Evolutionary conservation across 2,113 vertebrate species (phyloP).

Genomic region (Elgaria multicarinata): DNA sequence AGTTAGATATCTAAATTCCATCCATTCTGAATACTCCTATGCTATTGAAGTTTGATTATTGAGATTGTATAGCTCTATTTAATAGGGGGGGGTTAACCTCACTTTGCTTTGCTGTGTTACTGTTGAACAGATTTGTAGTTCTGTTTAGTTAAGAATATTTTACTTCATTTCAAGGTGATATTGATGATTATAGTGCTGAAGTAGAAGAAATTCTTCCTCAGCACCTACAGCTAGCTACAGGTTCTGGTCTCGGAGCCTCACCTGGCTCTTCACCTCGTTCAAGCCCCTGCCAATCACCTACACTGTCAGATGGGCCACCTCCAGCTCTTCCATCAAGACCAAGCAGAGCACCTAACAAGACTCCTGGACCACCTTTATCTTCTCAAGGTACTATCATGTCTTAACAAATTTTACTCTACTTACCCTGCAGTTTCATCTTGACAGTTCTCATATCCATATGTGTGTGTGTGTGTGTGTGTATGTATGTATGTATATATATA

Average conservation of each 20-base stretch:
- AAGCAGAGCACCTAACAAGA: slow-evolving; percentile 79
- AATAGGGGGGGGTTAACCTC: neutral
- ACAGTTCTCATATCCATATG: neutral
- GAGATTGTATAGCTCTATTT: neutral
- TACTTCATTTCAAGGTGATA: slow-evolving; percentile 82
- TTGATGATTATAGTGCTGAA: slow-evolving; percentile 90
- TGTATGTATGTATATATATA: too few species aligned
- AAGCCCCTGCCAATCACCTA: slow-evolving; percentile 95
- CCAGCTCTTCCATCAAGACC: slow-evolving; percentile 82
- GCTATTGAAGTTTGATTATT: neutral
- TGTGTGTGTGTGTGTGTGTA: too few species aligned
- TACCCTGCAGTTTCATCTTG: neutral
- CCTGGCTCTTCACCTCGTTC: slow-evolving; percentile 88
- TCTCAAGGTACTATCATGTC: slow-evolving; percentile 69
- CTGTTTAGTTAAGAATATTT: neutral
- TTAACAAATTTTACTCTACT: neutral
- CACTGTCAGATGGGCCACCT: slow-evolving; percentile 81
- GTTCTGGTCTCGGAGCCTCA: slow-evolving; percentile 83
- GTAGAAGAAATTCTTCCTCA: slow-evolving; percentile 94
- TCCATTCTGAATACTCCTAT: fast-evolving
- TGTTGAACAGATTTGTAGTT: neutral
- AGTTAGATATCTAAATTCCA: neutral
- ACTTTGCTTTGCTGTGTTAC: neutral
- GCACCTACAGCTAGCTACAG: slow-evolving; percentile 87
- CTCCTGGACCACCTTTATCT: slow-evolving; percentile 76